Evolutionary conservation across 1,140 invertebrate species (phyloP).

Genomic region (Melipona quadrifasciata): DNA sequence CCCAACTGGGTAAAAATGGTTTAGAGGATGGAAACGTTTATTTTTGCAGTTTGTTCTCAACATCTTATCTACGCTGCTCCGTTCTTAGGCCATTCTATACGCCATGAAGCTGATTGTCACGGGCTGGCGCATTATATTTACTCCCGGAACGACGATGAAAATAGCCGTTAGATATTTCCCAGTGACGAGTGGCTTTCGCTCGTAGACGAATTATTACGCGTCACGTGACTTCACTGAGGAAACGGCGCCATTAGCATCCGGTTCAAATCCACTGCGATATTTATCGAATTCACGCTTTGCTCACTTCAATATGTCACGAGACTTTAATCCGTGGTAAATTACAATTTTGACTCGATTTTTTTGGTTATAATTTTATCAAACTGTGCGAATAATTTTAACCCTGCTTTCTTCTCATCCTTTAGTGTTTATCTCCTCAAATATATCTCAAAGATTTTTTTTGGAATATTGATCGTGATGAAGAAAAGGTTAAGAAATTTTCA

Average conservation of each 20-base stretch:
- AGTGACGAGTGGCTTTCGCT: background rate
- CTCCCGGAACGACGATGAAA: background rate
- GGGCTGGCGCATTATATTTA: background rate
- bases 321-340: background rate
- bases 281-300: background rate
- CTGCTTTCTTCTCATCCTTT: no score
- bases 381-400: no score
- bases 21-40: no score
- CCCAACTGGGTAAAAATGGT: background rate
- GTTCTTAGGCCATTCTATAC: background rate
- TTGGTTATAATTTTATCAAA: no score
- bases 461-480: no score
- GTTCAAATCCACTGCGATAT: background rate
- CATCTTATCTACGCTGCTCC: no score
- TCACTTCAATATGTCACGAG: background rate
- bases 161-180: background rate
- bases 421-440: no score
- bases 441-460: no score
- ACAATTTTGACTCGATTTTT: background rate
- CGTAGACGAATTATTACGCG: conserved; percentile 2
- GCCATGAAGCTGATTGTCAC: background rate
- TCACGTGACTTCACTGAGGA: background rate
- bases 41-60: background rate
- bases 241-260: background rate
- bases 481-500: no score